Conservation (phyloP, 2,113 vertebrate species). For the Paradisaea rubra region DNA sequence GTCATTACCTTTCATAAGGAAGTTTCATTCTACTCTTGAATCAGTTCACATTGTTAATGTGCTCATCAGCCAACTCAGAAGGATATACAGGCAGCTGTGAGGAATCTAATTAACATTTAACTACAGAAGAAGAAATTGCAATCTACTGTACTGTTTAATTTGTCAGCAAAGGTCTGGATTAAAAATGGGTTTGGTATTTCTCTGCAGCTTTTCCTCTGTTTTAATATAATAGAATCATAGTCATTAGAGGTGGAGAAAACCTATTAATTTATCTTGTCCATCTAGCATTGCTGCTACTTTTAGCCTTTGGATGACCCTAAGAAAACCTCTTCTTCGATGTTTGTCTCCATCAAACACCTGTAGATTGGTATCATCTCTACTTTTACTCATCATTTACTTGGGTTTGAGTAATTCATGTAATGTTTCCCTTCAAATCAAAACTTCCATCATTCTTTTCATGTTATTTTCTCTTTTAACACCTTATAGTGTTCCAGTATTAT, state of each 20-base stretch:
- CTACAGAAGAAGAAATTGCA: too few species aligned
- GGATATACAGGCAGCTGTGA: background rate
- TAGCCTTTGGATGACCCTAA: slow-evolving; percentile 2
- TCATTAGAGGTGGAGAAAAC: background rate
- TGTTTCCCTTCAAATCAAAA: background rate
- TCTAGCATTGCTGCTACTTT: background rate
- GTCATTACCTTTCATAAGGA: background rate
- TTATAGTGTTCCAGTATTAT: background rate
- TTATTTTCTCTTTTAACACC: background rate
- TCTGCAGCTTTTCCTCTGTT: background rate
- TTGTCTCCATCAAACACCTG: background rate
- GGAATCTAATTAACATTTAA: background rate
- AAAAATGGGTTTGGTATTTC: background rate
- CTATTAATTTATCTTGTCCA: background rate
- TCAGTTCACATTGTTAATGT: slow-evolving; percentile 12
- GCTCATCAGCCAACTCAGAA: background rate
- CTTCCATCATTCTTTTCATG: background rate
- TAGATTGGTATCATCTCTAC: background rate
- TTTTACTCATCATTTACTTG: background rate
- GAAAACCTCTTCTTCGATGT: background rate
- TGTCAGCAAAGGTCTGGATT: background rate
- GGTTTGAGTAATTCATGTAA: background rate
- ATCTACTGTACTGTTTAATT: background rate
- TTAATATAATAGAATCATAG: background rate
- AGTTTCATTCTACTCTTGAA: background rate